Conservation (phyloP, 1,140 invertebrate species). For the Planococcus citri region DNA sequence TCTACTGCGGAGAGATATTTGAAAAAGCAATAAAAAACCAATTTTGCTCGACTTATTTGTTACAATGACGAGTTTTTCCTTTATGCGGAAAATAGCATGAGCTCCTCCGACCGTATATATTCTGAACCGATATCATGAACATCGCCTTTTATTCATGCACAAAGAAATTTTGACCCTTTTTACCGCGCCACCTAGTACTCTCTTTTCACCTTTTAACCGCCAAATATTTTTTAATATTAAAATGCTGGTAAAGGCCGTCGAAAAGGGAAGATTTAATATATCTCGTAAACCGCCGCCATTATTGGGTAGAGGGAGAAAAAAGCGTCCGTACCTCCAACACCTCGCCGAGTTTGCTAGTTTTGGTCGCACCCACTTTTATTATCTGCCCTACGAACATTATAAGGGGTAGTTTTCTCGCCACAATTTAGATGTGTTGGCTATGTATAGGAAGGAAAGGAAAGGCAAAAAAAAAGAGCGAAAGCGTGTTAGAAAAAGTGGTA, state of each 20-base stretch:
- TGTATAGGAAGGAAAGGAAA: no score
- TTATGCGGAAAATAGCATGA: not conserved
- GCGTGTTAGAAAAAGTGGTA: not conserved
- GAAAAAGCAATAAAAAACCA: constrained; percentile 20
- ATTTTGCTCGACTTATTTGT: constrained; percentile 18
- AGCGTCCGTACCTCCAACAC: constrained; percentile 11
- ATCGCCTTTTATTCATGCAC: constrained; percentile 13
- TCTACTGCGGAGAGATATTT: not conserved
- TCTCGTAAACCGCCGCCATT: constrained; percentile 17
- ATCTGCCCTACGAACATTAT: constrained; percentile 17
- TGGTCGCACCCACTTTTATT: constrained; percentile 19
- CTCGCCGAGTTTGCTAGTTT: not conserved
- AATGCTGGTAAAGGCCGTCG: constrained; percentile 15
- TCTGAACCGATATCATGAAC: constrained; percentile 13
- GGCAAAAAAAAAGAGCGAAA: not conserved
- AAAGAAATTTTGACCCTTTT: constrained; percentile 18
- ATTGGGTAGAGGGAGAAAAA: constrained; percentile 9
- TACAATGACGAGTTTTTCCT: constrained; percentile 9
- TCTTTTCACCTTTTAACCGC: constrained; percentile 19
- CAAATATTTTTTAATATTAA: constrained; percentile 21
- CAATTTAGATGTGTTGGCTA: not conserved
- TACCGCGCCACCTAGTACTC: not conserved
- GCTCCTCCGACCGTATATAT: not conserved
- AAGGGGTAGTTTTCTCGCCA: constrained; percentile 15
- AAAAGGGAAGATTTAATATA: constrained; percentile 20